Evolutionary conservation across 2,797 vertebrate species (phyloP), one percentile per base, ranked within the genome.

Genomic region (Dromococcyx pavoninus): DNA sequence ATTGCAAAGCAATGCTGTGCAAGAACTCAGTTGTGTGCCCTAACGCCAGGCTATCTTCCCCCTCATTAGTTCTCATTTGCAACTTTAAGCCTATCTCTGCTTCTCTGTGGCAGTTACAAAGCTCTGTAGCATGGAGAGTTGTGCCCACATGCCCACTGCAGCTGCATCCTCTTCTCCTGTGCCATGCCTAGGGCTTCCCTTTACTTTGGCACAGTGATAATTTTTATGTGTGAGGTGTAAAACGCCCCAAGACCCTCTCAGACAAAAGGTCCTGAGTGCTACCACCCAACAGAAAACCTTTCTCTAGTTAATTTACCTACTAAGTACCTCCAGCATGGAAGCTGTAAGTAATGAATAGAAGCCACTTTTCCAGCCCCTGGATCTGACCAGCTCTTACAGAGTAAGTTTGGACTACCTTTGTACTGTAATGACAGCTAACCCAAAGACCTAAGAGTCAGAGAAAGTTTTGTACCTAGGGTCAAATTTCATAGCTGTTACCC

Each of bases 171-270:
- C n/a, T 64, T 70, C 8, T 62, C 27, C 37, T 41, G 12, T 7
- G 17, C 32, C 6, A 12, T n/a, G 43, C 17, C 56, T 51, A 6
- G 5, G 15, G 30, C 28, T 60, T 17, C n/a, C 21, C 37, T 73
- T 51, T 22, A 32, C 39, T 28, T 53, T 48, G 44, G 35, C 32
- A 24, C 65, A 43, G 17, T 4, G 1, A 10, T 17, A 2, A 3
- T n/a, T 13, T 30, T 5, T 13, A 17, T 0, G 0, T 23, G 7
- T 24, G 14, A 44, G 30, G 3, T 24, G 30, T 65, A 58, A 86
- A 74, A 78, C 9, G 10, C 14, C 11, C 32, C 64, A 28, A 39
- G 17, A 43, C 8, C 6, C 17, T 43, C 53, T 13, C 2, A 2
- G 39, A 7, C 33, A 7, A 66, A 62, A 75, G 50, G 18, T 19